Evolutionary conservation across 1,140 invertebrate species (phyloP).

Genomic region (Leptoteleia sp.): DNA sequence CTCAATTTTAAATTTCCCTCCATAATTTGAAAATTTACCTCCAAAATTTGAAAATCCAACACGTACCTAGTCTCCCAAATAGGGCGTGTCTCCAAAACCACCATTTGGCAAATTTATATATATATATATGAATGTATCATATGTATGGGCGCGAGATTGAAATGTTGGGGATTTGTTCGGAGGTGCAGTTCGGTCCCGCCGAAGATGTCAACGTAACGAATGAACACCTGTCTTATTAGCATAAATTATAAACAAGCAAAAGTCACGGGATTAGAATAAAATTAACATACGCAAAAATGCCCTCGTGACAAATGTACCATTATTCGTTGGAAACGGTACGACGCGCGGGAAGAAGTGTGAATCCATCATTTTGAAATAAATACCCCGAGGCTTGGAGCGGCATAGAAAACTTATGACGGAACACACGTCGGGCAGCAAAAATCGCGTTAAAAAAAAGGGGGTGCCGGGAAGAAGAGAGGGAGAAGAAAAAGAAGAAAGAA

Average conservation of each 20-base stretch:
- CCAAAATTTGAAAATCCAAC: too few species aligned
- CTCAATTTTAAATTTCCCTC: too few species aligned
- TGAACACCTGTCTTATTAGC: conserved; percentile 15
- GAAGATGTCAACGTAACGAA: conserved; percentile 9
- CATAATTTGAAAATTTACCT: too few species aligned
- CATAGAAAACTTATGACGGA: conserved; percentile 24
- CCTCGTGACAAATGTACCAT: too few species aligned
- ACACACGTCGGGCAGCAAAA: conserved; percentile 22
- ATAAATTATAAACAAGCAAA: conserved; percentile 22
- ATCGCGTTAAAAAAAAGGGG: conserved; percentile 10
- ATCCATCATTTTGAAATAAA: background rate
- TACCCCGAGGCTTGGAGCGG: background rate
- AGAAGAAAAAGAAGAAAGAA: too few species aligned
- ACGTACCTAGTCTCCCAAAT: too few species aligned
- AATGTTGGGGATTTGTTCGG: conserved; percentile 1
- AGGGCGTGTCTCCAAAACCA: too few species aligned
- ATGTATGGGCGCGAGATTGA: too few species aligned
- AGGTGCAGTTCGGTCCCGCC: background rate
- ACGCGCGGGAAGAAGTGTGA: conserved; percentile 2
- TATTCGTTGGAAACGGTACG: background rate
- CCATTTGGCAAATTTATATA: too few species aligned
- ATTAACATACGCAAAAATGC: conserved; percentile 20
- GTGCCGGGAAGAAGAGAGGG: too few species aligned
- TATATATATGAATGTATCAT: too few species aligned
- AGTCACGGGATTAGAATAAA: conserved; percentile 5